These are phyloP conservation scores for Rhyacichthys aspro DNA, from an alignment of 2,797 vertebrate species.

Conservation along the genomic window DNA sequence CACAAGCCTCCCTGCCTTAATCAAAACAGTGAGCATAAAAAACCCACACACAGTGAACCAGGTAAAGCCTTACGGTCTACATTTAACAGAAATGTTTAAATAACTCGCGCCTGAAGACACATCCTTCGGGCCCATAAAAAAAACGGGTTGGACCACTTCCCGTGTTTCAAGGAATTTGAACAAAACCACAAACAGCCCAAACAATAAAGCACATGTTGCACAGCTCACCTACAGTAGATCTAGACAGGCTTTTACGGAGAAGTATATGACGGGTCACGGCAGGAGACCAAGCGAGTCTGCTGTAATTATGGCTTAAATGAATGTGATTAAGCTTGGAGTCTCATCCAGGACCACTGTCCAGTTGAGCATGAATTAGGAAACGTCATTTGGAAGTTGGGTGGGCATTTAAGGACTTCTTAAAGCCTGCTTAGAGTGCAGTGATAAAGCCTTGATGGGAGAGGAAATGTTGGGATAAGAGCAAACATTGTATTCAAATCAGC, in stretches of 20 bases:
- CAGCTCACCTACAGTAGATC: neutral
- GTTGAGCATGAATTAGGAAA: slow-evolving; percentile 17
- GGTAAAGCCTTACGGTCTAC: slow-evolving; percentile 2
- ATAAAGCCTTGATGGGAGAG: slow-evolving; percentile 15
- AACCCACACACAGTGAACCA: neutral
- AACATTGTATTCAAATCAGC: slow-evolving; percentile 19
- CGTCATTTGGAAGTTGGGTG: slow-evolving; percentile 5
- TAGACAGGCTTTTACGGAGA: neutral
- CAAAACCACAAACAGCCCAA: slow-evolving; percentile 17
- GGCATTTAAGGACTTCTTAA: slow-evolving; percentile 13
- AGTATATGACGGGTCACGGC: slow-evolving; percentile 17
- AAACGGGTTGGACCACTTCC: slow-evolving; percentile 31
- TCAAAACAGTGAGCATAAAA: slow-evolving; percentile 4
- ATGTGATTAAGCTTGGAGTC: slow-evolving; percentile 47
- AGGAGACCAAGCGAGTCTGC: slow-evolving; percentile 15
- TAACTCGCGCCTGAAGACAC: slow-evolving; percentile 7
- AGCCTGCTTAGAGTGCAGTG: slow-evolving; percentile 13
- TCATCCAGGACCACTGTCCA: slow-evolving; percentile 27
- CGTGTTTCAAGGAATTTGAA: slow-evolving; percentile 19
- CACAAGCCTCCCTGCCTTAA: slow-evolving; percentile 9
- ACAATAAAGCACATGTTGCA: slow-evolving; percentile 10
- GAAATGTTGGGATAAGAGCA: slow-evolving; percentile 18
- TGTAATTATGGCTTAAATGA: slow-evolving; percentile 52
- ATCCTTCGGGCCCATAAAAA: slow-evolving; percentile 9
- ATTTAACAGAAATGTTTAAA: slow-evolving; percentile 13